phyloP scores from a whole-genome alignment of 2,888 invertebrate species.

The Arenicola marina region DNA sequence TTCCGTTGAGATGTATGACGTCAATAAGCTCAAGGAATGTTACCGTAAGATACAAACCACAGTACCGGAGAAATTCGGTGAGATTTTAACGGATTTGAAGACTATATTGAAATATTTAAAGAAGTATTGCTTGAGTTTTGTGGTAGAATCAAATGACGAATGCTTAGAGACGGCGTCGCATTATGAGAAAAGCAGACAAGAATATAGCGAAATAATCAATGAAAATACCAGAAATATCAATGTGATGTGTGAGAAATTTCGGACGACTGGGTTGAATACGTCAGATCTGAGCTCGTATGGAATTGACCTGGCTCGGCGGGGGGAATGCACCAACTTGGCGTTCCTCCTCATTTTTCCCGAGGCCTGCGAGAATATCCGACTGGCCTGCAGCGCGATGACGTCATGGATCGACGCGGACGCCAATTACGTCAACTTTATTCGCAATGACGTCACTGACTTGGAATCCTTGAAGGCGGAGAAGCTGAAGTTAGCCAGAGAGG shows the following conservation, averaged over 20 bases:
- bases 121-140: slow-evolving; percentile 54
- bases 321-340: slow-evolving; percentile 42
- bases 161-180: slow-evolving; percentile 42
- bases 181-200: slow-evolving; percentile 44
- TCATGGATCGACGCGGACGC: slow-evolving; percentile 50
- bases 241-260: slow-evolving; percentile 37
- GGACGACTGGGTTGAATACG: slow-evolving; percentile 19
- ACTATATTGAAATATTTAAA: slow-evolving; percentile 39
- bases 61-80: slow-evolving; percentile 37
- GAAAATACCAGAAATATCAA: slow-evolving; percentile 37
- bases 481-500: slow-evolving; percentile 37
- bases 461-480: slow-evolving; percentile 42
- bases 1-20: slow-evolving; percentile 14
- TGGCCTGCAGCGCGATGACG: slow-evolving; percentile 42
- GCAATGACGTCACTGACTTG: slow-evolving; percentile 44
- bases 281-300: slow-evolving; percentile 40
- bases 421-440: slow-evolving; percentile 44
- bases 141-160: slow-evolving; percentile 29
- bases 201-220: slow-evolving; percentile 36
- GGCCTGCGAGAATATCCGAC: slow-evolving; percentile 44
- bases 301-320: slow-evolving; percentile 39
- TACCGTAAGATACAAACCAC: slow-evolving; percentile 41
- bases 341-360: slow-evolving; percentile 51
- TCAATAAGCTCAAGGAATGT: slow-evolving; percentile 39
- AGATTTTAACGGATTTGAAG: slow-evolving; percentile 33